Percentiles rank a stretch among this genome's conserved stretches.
These are phyloP conservation scores for Muscicapa striata DNA, from an alignment of 2,797 vertebrate species.

Conservation along the genomic window DNA sequence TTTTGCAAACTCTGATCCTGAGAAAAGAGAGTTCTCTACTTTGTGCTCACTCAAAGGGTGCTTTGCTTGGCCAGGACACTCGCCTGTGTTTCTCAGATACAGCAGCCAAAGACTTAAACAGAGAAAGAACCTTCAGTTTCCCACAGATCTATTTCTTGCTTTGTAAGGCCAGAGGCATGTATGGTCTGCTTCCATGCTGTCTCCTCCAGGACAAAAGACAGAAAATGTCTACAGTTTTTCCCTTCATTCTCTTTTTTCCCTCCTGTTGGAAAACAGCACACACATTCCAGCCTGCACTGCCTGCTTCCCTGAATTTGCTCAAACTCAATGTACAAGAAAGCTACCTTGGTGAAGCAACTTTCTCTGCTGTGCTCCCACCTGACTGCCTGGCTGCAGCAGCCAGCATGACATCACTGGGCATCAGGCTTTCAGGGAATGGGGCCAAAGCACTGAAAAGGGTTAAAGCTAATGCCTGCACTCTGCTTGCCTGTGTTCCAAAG, in stretches of 20 bases:
- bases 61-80: neutral
- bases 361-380: neutral
- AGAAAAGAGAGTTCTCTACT: neutral
- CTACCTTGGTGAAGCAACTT: neutral
- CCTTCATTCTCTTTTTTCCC: neutral
- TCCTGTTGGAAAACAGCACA: neutral
- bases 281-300: neutral
- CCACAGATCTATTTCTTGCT: neutral
- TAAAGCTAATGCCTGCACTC: conserved; percentile 22
- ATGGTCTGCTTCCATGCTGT: neutral
- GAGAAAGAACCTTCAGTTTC: neutral
- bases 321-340: neutral
- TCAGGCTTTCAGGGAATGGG: neutral
- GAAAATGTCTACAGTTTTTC: neutral
- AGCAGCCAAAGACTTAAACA: neutral
- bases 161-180: neutral
- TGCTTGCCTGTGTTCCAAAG: neutral
- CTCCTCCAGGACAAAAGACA: neutral
- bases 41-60: neutral
- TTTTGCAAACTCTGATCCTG: neutral
- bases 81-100: neutral
- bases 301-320: neutral
- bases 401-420: neutral
- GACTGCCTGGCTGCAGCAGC: neutral
- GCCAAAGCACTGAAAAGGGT: conserved; percentile 33